phyloP scores from a whole-genome alignment of 2,888 invertebrate species.

The Drosophila hamatofila region DNA sequence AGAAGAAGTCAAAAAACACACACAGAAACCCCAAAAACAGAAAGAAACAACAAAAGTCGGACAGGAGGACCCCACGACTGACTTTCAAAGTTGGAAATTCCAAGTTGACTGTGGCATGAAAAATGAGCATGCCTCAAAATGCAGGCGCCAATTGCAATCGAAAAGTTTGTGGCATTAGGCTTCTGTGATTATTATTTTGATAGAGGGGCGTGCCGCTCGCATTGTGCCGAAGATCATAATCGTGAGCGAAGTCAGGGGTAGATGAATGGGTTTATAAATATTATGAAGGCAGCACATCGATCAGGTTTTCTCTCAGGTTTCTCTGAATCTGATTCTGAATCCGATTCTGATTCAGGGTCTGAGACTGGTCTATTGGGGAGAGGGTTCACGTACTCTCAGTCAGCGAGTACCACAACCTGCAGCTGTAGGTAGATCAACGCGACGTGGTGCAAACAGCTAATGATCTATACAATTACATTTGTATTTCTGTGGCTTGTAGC shows the following conservation, averaged over 20 bases:
- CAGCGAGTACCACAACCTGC: not conserved
- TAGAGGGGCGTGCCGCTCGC: conserved; percentile 44
- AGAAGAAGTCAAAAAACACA: conserved; percentile 3
- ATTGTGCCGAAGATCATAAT: conserved; percentile 33
- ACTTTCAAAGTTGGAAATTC: conserved; percentile 23
- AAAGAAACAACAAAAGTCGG: conserved; percentile 13
- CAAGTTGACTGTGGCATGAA: conserved; percentile 52
- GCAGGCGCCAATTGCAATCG: conserved; percentile 78
- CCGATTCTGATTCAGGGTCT: conserved; percentile 34
- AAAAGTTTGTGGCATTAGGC: conserved; percentile 44
- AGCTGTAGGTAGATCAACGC: conserved; percentile 11
- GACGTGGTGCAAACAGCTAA: conserved; percentile 46
- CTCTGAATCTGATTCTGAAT: conserved; percentile 16
- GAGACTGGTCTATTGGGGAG: not conserved
- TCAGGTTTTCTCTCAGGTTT: conserved; percentile 65
- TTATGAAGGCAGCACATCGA: conserved; percentile 74
- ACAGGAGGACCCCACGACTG: conserved; percentile 26
- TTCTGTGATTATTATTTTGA: conserved; percentile 57
- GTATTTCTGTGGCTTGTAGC: conserved; percentile 25
- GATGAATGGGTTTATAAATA: conserved; percentile 83
- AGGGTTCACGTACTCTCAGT: not conserved
- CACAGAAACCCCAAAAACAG: not conserved
- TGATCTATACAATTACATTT: conserved; percentile 76
- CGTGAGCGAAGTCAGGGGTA: conserved; percentile 32
- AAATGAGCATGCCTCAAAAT: conserved; percentile 61